A percentile compares a stretch with the other conserved stretches of the same genome.
Evolutionary conservation across 92 coral and sea anemone species (phyloP).

Genomic region (Parazoanthus atlanticus): DNA sequence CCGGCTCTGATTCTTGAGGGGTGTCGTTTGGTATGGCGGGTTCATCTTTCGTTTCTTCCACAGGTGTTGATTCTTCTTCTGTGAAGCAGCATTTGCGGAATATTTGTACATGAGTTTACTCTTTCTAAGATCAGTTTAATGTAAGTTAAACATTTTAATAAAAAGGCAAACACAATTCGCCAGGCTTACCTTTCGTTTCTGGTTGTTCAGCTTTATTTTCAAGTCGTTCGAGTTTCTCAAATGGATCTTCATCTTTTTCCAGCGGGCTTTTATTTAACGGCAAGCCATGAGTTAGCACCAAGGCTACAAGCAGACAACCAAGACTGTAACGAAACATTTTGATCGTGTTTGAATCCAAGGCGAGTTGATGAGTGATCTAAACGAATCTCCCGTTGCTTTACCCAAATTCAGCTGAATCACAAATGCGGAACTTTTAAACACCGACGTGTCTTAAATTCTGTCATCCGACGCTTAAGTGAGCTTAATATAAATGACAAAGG

Average conservation of each 20-base stretch:
- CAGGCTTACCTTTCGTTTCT: slow-evolving; percentile 9
- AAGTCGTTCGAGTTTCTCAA: slow-evolving; percentile 20
- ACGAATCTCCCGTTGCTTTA: neutral
- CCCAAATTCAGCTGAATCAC: neutral
- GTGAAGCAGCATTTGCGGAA: neutral
- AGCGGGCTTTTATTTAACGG: neutral
- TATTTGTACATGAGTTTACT: neutral
- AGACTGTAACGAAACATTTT: slow-evolving; percentile 38
- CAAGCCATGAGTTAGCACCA: slow-evolving; percentile 32
- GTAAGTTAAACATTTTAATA: neutral
- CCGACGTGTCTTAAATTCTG: slow-evolving; percentile 25
- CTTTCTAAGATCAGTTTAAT: neutral
- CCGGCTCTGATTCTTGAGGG: neutral
- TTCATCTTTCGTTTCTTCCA: neutral
- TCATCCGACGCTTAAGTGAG: neutral
- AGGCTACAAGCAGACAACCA: slow-evolving; percentile 10
- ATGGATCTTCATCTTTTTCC: slow-evolving; percentile 14
- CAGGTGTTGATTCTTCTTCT: slow-evolving; percentile 1
- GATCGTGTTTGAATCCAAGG: neutral
- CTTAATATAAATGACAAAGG: slow-evolving; percentile 25
- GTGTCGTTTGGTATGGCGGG: neutral
- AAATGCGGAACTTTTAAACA: slow-evolving; percentile 28
- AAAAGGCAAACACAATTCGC: neutral
- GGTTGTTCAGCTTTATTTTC: slow-evolving; percentile 3
- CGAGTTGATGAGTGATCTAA: neutral